Base-by-base conservation (phyloP, 2,113 vertebrate species). In the Notarius lentiginosus region DNA sequence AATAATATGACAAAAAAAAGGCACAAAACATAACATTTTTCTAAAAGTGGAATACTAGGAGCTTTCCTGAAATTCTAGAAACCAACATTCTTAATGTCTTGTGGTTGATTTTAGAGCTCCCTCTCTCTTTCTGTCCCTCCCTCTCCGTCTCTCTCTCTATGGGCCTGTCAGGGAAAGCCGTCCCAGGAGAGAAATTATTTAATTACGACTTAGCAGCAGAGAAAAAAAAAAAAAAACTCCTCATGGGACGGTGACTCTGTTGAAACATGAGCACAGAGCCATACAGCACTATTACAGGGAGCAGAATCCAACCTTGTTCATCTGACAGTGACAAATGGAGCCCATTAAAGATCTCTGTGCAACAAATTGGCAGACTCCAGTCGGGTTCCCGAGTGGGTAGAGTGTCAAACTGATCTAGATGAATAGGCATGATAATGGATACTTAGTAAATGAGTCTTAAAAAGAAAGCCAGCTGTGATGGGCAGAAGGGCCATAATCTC, bases 271-370 rank as follows among this genome's bases (percentile, higher is more conserved):
- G 82, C 84, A 75, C 80, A 65, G 60, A 63, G 80, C 79, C 83
- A 90, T 76, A 84, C 83, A 30, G 12, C 66, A 87, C 85, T 84
- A 87, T 91, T 89, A 89, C 86, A 91, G 88, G 34, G 82, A 85
- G 79, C 77, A 88, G 60, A 49, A 60, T 82, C 82, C 89, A 84
- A 85, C 77, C 90, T 87, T 88, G 87, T 84, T 87, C 87, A 51
- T 83, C 88, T 89, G 88, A 90, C 90, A 89, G 82, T 90, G 90
- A 92, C 85, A 92, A 86, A 91, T 83, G 66, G 66, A 65, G 83
- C 80, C 88, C 86, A 92, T 90, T 91, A 89, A 89, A 86, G 83
- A 85, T 66, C 86, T 87, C 85, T 86, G 82, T 84, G 86, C 81
- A 65, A 60, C 83, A 90, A 88, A 88, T 86, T 89, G 85, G 84